Evolutionary conservation across 2,888 invertebrate species (phyloP), one percentile per base, ranked within the genome.

Genomic region (Drosophila mayaguana): DNA sequence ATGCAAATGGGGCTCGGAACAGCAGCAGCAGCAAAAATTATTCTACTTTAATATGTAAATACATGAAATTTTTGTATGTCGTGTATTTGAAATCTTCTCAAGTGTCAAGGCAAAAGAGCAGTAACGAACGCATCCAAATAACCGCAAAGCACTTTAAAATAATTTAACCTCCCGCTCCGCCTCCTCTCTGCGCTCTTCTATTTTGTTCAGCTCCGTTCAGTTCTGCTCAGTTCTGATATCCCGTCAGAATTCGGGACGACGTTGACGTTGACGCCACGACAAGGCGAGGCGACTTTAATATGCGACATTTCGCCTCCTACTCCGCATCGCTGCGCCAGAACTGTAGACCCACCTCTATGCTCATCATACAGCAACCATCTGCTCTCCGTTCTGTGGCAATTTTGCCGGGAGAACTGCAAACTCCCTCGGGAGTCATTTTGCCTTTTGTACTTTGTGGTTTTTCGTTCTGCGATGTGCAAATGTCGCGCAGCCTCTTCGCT

Each of bases 391-490:
- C 55, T 42, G 22, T 50, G 76, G 66, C 64, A 72, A 76, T 80
- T 73, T 79, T 56, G 70, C 50, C 59, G 46, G 38, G 43, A 48
- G 65, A 54, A 67, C 67, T 55, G 43, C 62, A 40, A 63, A 55
- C 68, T 81, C 88, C 73, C 76, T 36, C 50, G 85, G 87, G 85
- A 88, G 88, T 86, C 78, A 86, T 88, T 85, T 81, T 74, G 81
- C 78, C 75, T 81, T 88, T 81, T 88, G 81, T 88, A 86, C 81
- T 81, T 81, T 88, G 86, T 70, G 83, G 78, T 78, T 81, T 70
- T 50, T 59, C 56, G 45, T 48, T 56, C 36, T 67, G 75, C 68
- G 22, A 63, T 60, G 69, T 62, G 59, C 48, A 61, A 80, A 76
- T 68, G 67, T 79, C 68, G 59, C 28, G 67, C 59, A 66, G 59